These are phyloP conservation scores for Schizothorax lantsangensis DNA, from an alignment of 2,797 vertebrate genomes.

Conservation along the genomic window DNA sequence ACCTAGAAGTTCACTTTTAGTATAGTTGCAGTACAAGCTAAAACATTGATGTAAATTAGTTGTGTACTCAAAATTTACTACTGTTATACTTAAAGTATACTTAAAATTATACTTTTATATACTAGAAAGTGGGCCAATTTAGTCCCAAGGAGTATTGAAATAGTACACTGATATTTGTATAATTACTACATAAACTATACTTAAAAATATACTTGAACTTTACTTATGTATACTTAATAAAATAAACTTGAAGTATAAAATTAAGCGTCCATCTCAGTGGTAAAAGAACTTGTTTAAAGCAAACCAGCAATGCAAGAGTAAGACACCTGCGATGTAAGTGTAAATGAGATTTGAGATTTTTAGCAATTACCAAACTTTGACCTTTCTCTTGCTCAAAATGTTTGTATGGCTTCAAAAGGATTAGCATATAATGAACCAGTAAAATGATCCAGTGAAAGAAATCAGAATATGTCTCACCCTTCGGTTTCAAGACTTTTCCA, in stretches of 20 bases:
- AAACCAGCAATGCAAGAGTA: neutral
- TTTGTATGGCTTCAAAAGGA: neutral
- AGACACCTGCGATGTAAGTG: neutral
- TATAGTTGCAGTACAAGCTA: too few relatives aligned
- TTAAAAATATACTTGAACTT: too few relatives aligned
- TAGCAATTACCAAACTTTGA: neutral
- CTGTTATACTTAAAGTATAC: too few relatives aligned
- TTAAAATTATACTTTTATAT: too few relatives aligned
- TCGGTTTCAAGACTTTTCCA: constrained; percentile 1
- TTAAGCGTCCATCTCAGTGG: neutral
- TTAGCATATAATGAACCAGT: neutral
- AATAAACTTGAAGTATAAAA: neutral
- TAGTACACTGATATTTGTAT: too few relatives aligned
- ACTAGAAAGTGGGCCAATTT: too few relatives aligned
- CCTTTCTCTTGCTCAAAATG: neutral
- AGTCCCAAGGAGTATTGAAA: too few relatives aligned
- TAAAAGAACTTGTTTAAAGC: neutral
- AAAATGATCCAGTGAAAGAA: neutral
- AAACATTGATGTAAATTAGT: too few relatives aligned
- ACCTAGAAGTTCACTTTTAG: too few relatives aligned
- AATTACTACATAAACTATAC: too few relatives aligned
- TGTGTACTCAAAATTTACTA: too few relatives aligned
- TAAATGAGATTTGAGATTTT: neutral
- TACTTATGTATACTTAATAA: too few relatives aligned
- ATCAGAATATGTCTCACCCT: neutral